These are phyloP conservation scores for Cotesia typhae DNA, from an alignment of 1,140 invertebrate species.

Conservation along the genomic window DNA sequence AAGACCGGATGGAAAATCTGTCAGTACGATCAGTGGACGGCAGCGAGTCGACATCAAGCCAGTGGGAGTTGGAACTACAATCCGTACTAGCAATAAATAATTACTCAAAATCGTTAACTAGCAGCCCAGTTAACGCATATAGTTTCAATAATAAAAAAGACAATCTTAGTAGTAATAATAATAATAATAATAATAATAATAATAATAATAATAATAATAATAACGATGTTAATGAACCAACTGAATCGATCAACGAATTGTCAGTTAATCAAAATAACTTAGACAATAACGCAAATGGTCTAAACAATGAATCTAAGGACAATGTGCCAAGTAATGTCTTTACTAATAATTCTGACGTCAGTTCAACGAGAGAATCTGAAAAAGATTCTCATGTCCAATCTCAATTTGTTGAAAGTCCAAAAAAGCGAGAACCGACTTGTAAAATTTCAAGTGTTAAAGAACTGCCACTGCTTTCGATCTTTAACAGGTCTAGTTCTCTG, in stretches of 20 bases:
- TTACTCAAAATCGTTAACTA: constrained; percentile 52
- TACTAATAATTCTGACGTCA: no score
- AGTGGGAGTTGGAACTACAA: constrained; percentile 62
- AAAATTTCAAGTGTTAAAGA: constrained; percentile 49
- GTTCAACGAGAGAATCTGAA: no score
- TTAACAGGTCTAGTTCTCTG: constrained; percentile 40
- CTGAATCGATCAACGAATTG: no score
- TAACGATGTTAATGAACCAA: not conserved
- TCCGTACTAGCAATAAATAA: constrained; percentile 48
- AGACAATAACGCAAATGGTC: not conserved
- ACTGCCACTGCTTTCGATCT: constrained; percentile 56
- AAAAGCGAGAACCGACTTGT: constrained; percentile 9
- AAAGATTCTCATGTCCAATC: not conserved
- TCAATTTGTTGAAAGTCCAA: constrained; percentile 26
- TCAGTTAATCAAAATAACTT: constrained; percentile 5
- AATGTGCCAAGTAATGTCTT: not conserved
- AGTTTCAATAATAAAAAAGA: constrained; percentile 35
- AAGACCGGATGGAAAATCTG: constrained; percentile 53
- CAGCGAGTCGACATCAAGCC: constrained; percentile 57
- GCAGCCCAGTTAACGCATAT: constrained; percentile 52
- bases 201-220: no score
- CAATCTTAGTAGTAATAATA: constrained; percentile 12
- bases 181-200: no score
- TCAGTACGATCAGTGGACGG: constrained; percentile 57
- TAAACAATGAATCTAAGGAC: not conserved